phyloP scores from a whole-genome alignment of 2,888 invertebrate genomes.

The Metallyticus violacea region DNA sequence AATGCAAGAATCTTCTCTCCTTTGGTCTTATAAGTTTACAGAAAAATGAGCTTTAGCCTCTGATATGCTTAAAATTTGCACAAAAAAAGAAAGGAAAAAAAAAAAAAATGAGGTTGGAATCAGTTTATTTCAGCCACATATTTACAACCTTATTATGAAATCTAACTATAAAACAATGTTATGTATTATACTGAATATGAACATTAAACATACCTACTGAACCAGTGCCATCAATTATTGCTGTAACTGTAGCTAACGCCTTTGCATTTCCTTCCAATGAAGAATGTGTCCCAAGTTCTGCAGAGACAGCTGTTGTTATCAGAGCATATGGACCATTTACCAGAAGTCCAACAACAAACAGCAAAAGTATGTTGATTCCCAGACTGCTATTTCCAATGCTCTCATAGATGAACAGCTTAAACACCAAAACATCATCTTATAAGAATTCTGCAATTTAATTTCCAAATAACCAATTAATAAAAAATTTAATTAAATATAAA shows the following conservation, averaged over 20 bases:
- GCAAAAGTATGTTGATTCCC: slow-evolving; percentile 60
- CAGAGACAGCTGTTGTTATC: slow-evolving; percentile 94
- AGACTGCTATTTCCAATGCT: slow-evolving; percentile 63
- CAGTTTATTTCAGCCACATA: too few species aligned
- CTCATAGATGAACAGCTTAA: slow-evolving; percentile 78
- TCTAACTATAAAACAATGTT: too few species aligned
- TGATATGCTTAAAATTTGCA: too few species aligned
- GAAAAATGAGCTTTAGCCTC: too few species aligned
- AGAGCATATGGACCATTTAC: slow-evolving; percentile 96
- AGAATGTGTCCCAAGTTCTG: slow-evolving; percentile 88
- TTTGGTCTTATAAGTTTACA: too few species aligned
- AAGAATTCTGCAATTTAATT: background rate
- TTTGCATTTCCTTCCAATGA: slow-evolving; percentile 79
- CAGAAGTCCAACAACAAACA: slow-evolving; percentile 73
- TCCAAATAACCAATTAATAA: background rate
- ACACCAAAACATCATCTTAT: slow-evolving; percentile 30
- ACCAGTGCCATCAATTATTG: slow-evolving; percentile 96
- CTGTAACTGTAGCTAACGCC: slow-evolving; percentile 94
- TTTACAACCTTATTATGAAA: too few species aligned
- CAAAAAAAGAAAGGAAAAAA: too few species aligned
- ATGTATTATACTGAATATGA: too few species aligned
- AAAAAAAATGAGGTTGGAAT: too few species aligned
- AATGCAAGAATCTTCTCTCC: too few species aligned
- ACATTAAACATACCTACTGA: slow-evolving; percentile 61
- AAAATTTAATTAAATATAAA: background rate